Percentiles rank a stretch among this genome's conserved stretches.
Conservation (phyloP, 2,797 vertebrate genomes). For the Hipposideros larvatus region DNA sequence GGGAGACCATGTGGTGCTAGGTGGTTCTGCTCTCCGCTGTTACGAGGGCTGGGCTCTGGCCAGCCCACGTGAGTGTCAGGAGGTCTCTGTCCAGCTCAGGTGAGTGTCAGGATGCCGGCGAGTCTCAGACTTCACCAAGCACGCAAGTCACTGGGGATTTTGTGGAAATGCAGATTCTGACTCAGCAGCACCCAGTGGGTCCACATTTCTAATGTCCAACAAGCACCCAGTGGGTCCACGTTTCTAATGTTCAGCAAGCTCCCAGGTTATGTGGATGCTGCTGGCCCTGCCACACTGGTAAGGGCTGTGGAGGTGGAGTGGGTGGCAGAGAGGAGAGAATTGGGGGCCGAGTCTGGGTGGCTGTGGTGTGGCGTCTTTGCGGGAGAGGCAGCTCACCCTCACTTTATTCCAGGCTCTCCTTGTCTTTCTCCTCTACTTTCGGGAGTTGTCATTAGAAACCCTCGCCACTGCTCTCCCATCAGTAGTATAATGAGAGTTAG, state of each 20-base stretch:
- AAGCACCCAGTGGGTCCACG: background rate
- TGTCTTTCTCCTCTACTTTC: background rate
- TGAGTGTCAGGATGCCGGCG: fast-evolving
- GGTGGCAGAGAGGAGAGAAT: too few relatives aligned
- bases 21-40: background rate
- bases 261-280: background rate
- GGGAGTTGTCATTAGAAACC: background rate
- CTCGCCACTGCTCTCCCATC: background rate
- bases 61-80: background rate
- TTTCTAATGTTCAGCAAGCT: background rate
- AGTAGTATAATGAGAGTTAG: too few relatives aligned
- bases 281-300: background rate
- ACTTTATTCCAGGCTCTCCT: background rate
- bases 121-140: background rate
- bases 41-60: background rate
- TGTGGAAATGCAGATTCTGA: background rate
- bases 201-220: background rate
- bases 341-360: fast-evolving
- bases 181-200: background rate
- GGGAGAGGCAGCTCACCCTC: background rate
- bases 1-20: background rate
- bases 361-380: background rate
- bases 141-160: background rate
- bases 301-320: background rate
- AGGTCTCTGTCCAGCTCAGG: background rate